phyloP scores from a whole-genome alignment of 2,113 vertebrate species.

The Phyllopteryx taeniolatus region DNA sequence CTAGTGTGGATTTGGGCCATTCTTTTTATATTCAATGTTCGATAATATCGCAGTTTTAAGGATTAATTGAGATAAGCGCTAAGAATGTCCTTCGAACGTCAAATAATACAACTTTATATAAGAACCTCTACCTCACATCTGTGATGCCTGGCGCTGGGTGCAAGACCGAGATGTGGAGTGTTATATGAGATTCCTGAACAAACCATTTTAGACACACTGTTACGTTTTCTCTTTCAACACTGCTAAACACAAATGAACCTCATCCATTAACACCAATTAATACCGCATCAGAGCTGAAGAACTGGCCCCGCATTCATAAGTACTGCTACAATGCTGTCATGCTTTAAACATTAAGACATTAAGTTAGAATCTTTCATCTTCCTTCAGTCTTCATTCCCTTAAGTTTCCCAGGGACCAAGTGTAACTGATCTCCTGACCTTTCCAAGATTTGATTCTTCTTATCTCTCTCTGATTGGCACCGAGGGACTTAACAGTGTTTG shows the following conservation, averaged over 20 bases:
- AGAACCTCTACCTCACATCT: constrained; percentile 26
- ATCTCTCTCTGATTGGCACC: constrained; percentile 46
- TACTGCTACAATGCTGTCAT: not conserved
- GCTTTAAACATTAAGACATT: not conserved
- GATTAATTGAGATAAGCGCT: no score
- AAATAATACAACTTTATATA: no score
- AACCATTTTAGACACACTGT: not conserved
- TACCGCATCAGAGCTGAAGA: constrained; percentile 21
- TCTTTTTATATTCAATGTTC: no score
- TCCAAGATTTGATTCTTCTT: constrained; percentile 61
- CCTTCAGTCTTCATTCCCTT: not conserved
- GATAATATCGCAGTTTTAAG: no score
- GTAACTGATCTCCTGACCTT: constrained; percentile 67
- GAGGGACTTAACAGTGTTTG: constrained; percentile 18
- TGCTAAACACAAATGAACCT: not conserved
- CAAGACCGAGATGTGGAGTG: constrained; percentile 15
- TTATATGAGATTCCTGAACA: not conserved
- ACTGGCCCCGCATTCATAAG: not conserved
- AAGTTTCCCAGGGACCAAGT: constrained; percentile 47
- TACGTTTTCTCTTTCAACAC: constrained; percentile 28
- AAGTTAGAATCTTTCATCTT: not conserved
- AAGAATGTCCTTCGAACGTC: no score
- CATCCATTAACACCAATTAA: constrained; percentile 14
- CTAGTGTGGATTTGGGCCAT: no score
- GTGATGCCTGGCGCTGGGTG: constrained; percentile 39